phyloP scores from a whole-genome alignment of 2,797 vertebrate species.

The Allobates femoralis region DNA sequence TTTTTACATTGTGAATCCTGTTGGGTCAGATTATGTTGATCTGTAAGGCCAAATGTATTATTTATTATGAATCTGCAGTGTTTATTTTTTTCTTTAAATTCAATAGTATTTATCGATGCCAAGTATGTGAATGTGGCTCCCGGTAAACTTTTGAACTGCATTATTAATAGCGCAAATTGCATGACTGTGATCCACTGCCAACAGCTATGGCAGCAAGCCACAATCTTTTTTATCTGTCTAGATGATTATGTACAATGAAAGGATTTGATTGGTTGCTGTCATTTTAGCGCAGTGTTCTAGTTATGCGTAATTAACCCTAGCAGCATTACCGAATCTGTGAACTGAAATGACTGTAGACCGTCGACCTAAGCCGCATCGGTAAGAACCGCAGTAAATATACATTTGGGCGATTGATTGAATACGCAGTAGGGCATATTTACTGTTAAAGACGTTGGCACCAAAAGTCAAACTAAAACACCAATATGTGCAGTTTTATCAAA shows the following conservation, averaged over 20 bases:
- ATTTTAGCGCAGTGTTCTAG: conserved; percentile 5
- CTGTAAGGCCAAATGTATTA: neutral
- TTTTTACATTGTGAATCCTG: neutral
- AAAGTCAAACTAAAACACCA: neutral
- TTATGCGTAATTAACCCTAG: neutral
- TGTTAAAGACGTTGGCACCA: neutral
- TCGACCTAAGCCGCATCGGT: neutral
- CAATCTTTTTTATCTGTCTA: conserved; percentile 9
- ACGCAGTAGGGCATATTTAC: neutral
- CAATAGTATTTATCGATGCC: neutral
- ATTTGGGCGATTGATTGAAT: neutral
- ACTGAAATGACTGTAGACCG: neutral
- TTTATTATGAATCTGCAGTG: neutral
- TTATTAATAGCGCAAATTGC: conserved; percentile 14
- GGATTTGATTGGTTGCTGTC: neutral
- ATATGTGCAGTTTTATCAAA: neutral
- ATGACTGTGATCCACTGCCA: conserved; percentile 17
- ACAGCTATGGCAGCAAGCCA: conserved; percentile 9
- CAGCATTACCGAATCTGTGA: neutral
- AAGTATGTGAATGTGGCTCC: neutral
- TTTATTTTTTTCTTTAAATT: neutral
- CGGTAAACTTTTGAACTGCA: conserved; percentile 24
- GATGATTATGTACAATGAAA: neutral
- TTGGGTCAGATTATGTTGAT: neutral
- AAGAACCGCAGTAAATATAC: neutral